Evolutionary conservation across 2,113 vertebrate species (phyloP).

Genomic region (Lophius piscatorius): DNA sequence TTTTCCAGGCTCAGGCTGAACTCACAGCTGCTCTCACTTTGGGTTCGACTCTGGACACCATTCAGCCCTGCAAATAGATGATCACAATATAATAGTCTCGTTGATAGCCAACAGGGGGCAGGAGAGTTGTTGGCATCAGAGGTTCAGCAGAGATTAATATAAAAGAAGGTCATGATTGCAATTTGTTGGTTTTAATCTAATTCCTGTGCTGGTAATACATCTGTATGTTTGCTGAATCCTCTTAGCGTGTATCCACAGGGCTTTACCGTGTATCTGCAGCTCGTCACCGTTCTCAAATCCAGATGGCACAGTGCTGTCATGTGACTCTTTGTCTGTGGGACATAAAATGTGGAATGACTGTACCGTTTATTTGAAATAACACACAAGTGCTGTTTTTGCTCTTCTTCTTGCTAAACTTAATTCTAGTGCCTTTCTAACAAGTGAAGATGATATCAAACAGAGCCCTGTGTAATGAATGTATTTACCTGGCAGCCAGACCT

Average conservation of each 20-base stretch:
- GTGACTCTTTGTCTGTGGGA: constrained; percentile 69
- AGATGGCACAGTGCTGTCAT: constrained; percentile 58
- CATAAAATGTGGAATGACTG: constrained; percentile 13
- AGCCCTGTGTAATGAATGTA: constrained; percentile 19
- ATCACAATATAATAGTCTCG: neutral
- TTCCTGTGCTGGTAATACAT: constrained; percentile 67
- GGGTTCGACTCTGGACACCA: constrained; percentile 86
- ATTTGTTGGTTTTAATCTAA: constrained; percentile 75
- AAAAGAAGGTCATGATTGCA: constrained; percentile 73
- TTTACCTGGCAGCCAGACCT: constrained; percentile 69
- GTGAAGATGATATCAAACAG: constrained; percentile 7
- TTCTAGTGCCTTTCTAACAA: too few species aligned
- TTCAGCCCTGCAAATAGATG: constrained; percentile 69
- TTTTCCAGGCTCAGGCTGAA: constrained; percentile 88
- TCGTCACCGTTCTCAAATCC: constrained; percentile 69
- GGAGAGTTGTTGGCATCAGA: constrained; percentile 30
- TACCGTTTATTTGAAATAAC: too few species aligned
- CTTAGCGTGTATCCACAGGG: constrained; percentile 40
- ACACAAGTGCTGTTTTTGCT: too few species aligned
- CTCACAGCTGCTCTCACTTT: constrained; percentile 94
- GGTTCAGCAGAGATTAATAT: constrained; percentile 64
- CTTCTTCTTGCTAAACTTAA: neutral
- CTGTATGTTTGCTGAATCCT: constrained; percentile 62
- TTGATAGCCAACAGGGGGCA: constrained; percentile 57
- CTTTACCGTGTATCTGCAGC: constrained; percentile 69